phyloP scores from a whole-genome alignment of 2,113 vertebrate species.

The Pelusios castaneus region DNA sequence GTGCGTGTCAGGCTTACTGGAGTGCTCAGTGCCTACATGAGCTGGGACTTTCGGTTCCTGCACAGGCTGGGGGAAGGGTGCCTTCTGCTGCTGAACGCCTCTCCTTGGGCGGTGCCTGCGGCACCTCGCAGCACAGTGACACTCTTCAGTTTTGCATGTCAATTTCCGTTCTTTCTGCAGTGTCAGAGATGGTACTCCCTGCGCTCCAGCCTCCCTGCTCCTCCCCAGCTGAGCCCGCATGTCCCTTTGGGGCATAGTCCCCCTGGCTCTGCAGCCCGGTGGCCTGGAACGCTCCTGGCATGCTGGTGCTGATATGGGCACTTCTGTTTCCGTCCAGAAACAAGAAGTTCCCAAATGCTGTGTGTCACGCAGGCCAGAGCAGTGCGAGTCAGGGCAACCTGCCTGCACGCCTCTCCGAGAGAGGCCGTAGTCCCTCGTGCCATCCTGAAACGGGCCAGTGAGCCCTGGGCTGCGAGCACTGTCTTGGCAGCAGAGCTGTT shows the following conservation, averaged over 20 bases:
- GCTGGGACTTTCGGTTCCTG: slow-evolving; percentile 78
- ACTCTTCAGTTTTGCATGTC: fast-evolving
- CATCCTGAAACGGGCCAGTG: not conserved
- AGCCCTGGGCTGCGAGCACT: not conserved
- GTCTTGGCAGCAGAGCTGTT: not conserved
- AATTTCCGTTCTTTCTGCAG: fast-evolving
- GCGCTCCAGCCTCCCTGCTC: fast-evolving
- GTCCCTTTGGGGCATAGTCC: not conserved
- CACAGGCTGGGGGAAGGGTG: slow-evolving; percentile 37
- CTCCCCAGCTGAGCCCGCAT: fast-evolving
- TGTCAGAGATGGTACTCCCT: fast-evolving
- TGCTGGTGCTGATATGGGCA: not conserved
- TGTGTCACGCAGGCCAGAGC: not conserved
- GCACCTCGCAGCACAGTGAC: not conserved
- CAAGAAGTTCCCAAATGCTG: slow-evolving; percentile 31
- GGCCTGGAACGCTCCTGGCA: not conserved
- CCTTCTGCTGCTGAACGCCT: not conserved
- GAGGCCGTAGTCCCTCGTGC: not conserved
- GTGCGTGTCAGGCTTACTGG: slow-evolving; percentile 68
- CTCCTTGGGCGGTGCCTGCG: not conserved
- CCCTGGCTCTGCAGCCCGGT: not conserved
- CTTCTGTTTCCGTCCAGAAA: not conserved
- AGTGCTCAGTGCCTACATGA: slow-evolving; percentile 57
- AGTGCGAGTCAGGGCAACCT: slow-evolving; percentile 7
- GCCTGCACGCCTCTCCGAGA: not conserved